Percentiles rank a stretch among this genome's conserved stretches.
Evolutionary conservation across 2,888 invertebrate genomes (phyloP).

Genomic region (Zygothrica quintamaculata): DNA sequence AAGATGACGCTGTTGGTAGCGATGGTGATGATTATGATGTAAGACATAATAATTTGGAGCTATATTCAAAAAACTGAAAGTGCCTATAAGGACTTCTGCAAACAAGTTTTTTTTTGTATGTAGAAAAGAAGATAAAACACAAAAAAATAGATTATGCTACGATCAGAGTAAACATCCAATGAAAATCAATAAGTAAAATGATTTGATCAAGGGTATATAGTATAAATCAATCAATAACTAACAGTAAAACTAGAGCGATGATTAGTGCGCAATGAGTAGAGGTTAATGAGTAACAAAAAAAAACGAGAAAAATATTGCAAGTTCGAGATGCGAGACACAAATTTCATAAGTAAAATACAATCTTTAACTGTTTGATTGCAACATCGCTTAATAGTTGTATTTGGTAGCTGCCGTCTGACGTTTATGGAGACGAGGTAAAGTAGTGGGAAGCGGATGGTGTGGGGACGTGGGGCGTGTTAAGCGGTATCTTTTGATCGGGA

Average conservation of each 20-base stretch:
- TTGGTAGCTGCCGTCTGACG: background rate
- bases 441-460: background rate
- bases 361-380: conserved; percentile 15
- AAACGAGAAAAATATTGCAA: conserved; percentile 4
- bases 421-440: background rate
- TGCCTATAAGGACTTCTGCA: conserved; percentile 85
- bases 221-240: no score
- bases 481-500: conserved; percentile 14
- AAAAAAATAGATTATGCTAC: no score
- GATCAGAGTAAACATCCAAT: no score
- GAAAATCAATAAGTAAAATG: no score
- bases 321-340: background rate
- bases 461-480: background rate
- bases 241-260: no score
- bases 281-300: background rate
- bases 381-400: conserved; percentile 12
- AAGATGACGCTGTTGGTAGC: conserved; percentile 58
- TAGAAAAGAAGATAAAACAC: no score
- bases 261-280: no score
- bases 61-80: conserved; percentile 87
- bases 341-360: conserved; percentile 2
- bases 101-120: conserved; percentile 58
- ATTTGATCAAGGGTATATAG: no score
- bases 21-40: conserved; percentile 76
- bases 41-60: conserved; percentile 85